Evolutionary conservation across 2,888 invertebrate genomes (phyloP).

Genomic region (Notocelia uddmanniana): DNA sequence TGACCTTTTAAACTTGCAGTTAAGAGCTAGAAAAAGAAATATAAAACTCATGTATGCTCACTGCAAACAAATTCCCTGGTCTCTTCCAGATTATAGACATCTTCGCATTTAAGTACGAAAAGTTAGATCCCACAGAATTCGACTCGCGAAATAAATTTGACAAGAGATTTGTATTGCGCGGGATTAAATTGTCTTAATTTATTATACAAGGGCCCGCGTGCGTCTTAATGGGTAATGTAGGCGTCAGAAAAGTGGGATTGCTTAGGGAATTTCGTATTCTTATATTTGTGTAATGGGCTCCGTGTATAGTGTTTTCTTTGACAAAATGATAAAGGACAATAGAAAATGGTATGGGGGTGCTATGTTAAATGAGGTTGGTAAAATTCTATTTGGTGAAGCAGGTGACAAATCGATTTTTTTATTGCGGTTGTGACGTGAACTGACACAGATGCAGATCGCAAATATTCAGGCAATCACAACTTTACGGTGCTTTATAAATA

Average conservation of each 20-base stretch:
- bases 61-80: background rate
- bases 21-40: background rate
- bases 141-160: slow-evolving; percentile 73
- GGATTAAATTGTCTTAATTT: slow-evolving; percentile 78
- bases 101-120: slow-evolving; percentile 54
- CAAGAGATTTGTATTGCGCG: slow-evolving; percentile 69
- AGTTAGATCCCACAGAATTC: slow-evolving; percentile 63
- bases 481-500: too few species aligned
- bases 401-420: background rate
- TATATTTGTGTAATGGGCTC: slow-evolving; percentile 36
- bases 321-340: slow-evolving; percentile 17
- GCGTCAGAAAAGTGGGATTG: slow-evolving; percentile 40
- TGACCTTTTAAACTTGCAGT: background rate
- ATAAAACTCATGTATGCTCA: background rate
- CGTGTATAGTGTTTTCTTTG: slow-evolving; percentile 12
- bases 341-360: slow-evolving; percentile 1
- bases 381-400: background rate
- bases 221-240: slow-evolving; percentile 38
- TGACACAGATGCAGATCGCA: background rate
- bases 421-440: too few species aligned
- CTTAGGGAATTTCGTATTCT: slow-evolving; percentile 24
- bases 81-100: slow-evolving; percentile 47
- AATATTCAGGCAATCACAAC: too few species aligned
- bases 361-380: background rate
- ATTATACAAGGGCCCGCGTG: slow-evolving; percentile 57